These are phyloP conservation scores for Tachypleus tridentatus DNA, from an alignment of 1,140 invertebrate genomes.

Conservation along the genomic window DNA sequence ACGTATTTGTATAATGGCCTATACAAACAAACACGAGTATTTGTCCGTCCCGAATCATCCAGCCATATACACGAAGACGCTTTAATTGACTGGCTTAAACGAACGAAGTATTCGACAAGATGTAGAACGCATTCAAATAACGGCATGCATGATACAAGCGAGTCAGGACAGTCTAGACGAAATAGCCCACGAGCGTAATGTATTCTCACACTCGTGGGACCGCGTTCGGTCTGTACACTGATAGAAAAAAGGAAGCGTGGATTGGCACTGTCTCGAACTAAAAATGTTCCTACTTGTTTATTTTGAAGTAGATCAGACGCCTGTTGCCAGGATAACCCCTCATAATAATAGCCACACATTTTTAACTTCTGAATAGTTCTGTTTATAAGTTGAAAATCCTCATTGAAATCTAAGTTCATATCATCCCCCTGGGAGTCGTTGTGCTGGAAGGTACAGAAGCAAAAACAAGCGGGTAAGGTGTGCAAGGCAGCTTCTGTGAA, in stretches of 20 bases:
- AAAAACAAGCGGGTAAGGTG: too few species aligned
- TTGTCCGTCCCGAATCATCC: conserved; percentile 53
- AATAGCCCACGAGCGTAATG: conserved; percentile 58
- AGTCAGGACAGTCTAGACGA: conserved; percentile 58
- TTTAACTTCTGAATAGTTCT: conserved; percentile 13
- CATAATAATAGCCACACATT: conserved; percentile 57
- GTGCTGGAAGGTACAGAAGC: too few species aligned
- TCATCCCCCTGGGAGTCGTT: too few species aligned
- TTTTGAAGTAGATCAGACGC: conserved; percentile 50
- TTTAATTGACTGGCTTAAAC: conserved; percentile 13
- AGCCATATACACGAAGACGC: conserved; percentile 43
- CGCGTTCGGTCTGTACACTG: conserved; percentile 64
- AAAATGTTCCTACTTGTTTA: conserved; percentile 46
- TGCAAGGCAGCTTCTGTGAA: too few species aligned
- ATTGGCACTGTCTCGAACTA: conserved; percentile 67
- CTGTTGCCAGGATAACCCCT: conserved; percentile 54
- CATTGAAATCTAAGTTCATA: too few species aligned
- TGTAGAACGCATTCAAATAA: conserved; percentile 58
- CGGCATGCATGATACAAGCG: conserved; percentile 50
- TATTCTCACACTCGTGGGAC: conserved; percentile 68
- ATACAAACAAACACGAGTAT: conserved; percentile 55
- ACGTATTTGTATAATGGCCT: conserved; percentile 46
- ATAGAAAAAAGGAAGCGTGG: conserved; percentile 62
- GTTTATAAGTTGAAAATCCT: too few species aligned
- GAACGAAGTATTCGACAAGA: conserved; percentile 59